Conservation (phyloP, 1,140 invertebrate genomes). For the Phortica variegata region DNA sequence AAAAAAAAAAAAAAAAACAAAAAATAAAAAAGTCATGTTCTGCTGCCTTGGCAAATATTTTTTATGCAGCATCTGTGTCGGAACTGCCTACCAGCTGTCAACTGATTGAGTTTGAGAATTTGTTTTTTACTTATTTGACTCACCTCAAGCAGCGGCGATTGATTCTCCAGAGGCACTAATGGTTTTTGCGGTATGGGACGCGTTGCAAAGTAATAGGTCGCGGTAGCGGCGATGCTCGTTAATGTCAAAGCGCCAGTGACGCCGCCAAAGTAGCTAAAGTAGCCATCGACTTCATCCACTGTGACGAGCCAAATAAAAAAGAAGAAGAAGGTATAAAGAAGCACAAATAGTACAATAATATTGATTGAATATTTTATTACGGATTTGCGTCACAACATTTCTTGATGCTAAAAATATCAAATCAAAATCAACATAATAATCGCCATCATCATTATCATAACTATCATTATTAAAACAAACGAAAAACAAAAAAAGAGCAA, state of each 20-base stretch:
- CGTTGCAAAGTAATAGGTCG: constrained; percentile 71
- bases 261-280: constrained; percentile 74
- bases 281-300: constrained; percentile 74
- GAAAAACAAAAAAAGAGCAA: constrained; percentile 1
- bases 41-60: neutral
- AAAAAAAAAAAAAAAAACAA: too few relatives aligned
- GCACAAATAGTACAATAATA: neutral
- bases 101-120: constrained; percentile 8
- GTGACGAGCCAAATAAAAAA: constrained; percentile 6
- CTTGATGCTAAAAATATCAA: too few relatives aligned
- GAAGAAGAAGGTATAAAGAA: neutral
- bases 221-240: constrained; percentile 72
- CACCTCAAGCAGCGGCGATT: constrained; percentile 69
- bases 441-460: too few relatives aligned
- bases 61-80: neutral
- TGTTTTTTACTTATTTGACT: constrained; percentile 40
- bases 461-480: too few relatives aligned
- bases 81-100: neutral
- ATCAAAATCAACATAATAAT: too few relatives aligned
- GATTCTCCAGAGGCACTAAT: constrained; percentile 73
- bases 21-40: too few relatives aligned
- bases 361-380: neutral
- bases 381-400: neutral
- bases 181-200: constrained; percentile 73
- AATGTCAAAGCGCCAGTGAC: constrained; percentile 72